Percentiles rank a stretch among this genome's conserved stretches.
Evolutionary conservation across 2,888 invertebrate species (phyloP).

Genomic region (Ormyrus thymus): DNA sequence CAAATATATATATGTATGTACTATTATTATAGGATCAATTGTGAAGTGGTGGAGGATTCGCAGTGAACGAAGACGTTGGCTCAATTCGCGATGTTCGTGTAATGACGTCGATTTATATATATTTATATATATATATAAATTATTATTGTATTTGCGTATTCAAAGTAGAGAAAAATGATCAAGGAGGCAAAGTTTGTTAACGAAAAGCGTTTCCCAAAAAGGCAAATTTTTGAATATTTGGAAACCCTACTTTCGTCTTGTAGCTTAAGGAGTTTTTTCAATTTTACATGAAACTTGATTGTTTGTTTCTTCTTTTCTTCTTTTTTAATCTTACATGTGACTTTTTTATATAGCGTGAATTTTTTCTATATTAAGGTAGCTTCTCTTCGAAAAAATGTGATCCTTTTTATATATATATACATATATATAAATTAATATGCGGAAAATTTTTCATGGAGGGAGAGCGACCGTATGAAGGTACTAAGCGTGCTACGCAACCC

Average conservation of each 20-base stretch:
- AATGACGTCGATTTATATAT: slow-evolving; percentile 38
- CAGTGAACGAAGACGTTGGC: slow-evolving; percentile 14
- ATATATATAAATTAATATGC: slow-evolving; percentile 33
- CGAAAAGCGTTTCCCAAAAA: slow-evolving; percentile 19
- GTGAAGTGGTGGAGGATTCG: slow-evolving; percentile 6
- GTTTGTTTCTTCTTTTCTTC: slow-evolving; percentile 24
- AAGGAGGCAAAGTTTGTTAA: slow-evolving; percentile 45
- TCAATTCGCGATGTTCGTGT: neutral
- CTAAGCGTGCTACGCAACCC: neutral
- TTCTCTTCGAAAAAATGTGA: slow-evolving; percentile 53
- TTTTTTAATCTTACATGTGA: slow-evolving; percentile 42
- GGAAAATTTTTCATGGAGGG: slow-evolving; percentile 28
- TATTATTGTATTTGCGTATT: slow-evolving; percentile 43
- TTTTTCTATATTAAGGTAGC: slow-evolving; percentile 52
- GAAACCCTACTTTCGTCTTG: slow-evolving; percentile 1
- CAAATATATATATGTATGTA: slow-evolving; percentile 34
- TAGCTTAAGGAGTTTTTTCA: slow-evolving; percentile 38
- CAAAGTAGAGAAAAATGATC: slow-evolving; percentile 25
- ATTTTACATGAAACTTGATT: slow-evolving; percentile 44
- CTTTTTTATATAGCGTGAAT: slow-evolving; percentile 53
- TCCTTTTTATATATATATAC: slow-evolving; percentile 47
- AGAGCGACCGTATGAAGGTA: slow-evolving; percentile 37
- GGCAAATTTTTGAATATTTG: neutral
- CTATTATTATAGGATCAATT: slow-evolving; percentile 41
- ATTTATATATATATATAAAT: slow-evolving; percentile 6